Base-by-base conservation (phyloP, 2,888 invertebrate genomes). In the Noctua pronuba region DNA sequence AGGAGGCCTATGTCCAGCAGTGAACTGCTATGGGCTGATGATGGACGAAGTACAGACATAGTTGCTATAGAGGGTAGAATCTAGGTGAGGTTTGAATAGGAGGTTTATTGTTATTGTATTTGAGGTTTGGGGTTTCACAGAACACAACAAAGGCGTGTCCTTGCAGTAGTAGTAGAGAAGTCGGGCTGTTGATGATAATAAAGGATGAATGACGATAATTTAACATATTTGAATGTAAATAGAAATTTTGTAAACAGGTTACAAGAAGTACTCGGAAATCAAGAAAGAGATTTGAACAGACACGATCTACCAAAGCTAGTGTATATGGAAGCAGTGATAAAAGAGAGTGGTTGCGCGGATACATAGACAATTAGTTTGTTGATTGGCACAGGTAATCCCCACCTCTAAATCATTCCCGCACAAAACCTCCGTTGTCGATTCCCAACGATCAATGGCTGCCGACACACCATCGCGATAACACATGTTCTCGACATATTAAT, bases 311-410 rank as follows among this genome's bases (percentile, higher is more conserved):
- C 70, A 13, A 79, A 65, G 18, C 60, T 83, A 2, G 80, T 73
- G 8, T 83, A 84, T 16, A 3, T 76, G 60, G 84, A 83, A 28
- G 83, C 83, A 1, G 83, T 83, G 10, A 31, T 83, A 0, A 84
- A 84, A 71, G 89, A 89, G 49, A 70, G 67, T 6, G n/a, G n/a
- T n/a, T n/a, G n/a, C n/a, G n/a, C n/a, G n/a, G n/a, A n/a, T n/a
- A n/a, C n/a, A n/a, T n/a, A n/a, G n/a, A n/a, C n/a, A n/a, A n/a
- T n/a, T n/a, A n/a, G n/a, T n/a, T n/a, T n/a, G n/a, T n/a, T n/a
- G n/a, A n/a, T n/a, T n/a, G n/a, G n/a, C n/a, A n/a, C n/a, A n/a
- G n/a, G n/a, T n/a, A n/a, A n/a, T n/a, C n/a, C n/a, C n/a, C n/a
- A n/a, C n/a, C n/a, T n/a, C n/a, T n/a, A n/a, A n/a, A n/a, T n/a